Conservation (phyloP, 2,797 vertebrate genomes). For the Graptemys geographica region DNA sequence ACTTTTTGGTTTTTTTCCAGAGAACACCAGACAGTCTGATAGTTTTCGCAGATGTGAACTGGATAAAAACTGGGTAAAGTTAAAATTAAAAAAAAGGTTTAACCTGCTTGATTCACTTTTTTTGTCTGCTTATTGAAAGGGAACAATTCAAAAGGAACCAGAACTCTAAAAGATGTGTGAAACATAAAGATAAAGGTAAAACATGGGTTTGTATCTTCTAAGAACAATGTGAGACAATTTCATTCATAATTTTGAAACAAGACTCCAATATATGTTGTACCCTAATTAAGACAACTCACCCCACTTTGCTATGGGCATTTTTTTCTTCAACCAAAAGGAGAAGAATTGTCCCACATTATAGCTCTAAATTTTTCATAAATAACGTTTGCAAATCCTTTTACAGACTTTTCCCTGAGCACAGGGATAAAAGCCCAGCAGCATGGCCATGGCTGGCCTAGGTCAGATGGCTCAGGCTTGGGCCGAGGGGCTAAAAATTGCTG, state of each 20-base stretch:
- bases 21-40: conserved; percentile 1
- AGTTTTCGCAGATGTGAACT: conserved; percentile 54
- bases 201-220: not conserved
- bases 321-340: too few relatives aligned
- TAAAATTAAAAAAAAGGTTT: conserved; percentile 29
- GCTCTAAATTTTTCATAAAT: too few relatives aligned
- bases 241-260: not conserved
- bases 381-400: too few relatives aligned
- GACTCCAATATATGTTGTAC: not conserved
- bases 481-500: not conserved
- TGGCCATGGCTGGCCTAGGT: not conserved
- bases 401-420: not conserved
- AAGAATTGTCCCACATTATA: too few relatives aligned
- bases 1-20: conserved; percentile 8
- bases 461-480: not conserved
- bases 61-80: not conserved
- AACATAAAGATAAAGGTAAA: not conserved
- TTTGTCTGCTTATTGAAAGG: not conserved
- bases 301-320: too few relatives aligned
- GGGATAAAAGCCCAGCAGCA: not conserved
- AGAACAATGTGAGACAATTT: not conserved
- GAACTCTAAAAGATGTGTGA: not conserved
- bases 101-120: conserved; percentile 22
- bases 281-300: too few relatives aligned
- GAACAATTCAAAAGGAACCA: not conserved